Conservation (phyloP, 2,797 vertebrate species). For the Scyliorhinus canicula region DNA sequence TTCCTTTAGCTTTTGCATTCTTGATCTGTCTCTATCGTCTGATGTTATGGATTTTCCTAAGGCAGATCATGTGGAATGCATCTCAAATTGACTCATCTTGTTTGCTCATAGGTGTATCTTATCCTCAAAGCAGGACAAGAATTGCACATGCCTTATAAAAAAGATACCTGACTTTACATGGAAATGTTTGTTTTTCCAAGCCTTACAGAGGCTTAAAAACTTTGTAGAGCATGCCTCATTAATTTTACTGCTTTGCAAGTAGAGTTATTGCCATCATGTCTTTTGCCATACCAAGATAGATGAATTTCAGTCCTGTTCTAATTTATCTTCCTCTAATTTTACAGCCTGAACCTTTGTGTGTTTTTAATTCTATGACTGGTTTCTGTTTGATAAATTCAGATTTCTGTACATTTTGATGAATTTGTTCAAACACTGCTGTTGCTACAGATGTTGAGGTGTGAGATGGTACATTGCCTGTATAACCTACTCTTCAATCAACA, state of each 20-base stretch:
- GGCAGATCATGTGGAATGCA: neutral
- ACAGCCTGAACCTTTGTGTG: constrained; percentile 16
- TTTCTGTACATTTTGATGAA: constrained; percentile 22
- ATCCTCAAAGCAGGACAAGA: neutral
- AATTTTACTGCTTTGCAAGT: neutral
- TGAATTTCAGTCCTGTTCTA: neutral
- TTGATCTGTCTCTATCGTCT: neutral
- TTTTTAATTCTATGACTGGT: constrained; percentile 7
- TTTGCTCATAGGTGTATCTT: neutral
- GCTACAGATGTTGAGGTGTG: constrained; percentile 31
- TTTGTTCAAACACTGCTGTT: constrained; percentile 37
- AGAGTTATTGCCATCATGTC: neutral
- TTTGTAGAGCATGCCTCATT: neutral
- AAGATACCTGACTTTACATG: neutral
- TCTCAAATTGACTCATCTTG: neutral
- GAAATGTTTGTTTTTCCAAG: neutral
- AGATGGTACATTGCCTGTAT: constrained; percentile 11
- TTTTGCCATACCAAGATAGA: neutral
- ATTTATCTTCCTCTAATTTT: constrained; percentile 27
- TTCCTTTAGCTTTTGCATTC: neutral
- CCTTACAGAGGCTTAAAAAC: neutral
- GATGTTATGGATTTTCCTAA: neutral
- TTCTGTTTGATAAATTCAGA: constrained; percentile 15
- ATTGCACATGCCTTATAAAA: neutral
- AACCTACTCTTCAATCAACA: constrained; percentile 33